A percentile compares a stretch with the other conserved stretches of the same genome.
Evolutionary conservation across 2,113 vertebrate genomes (phyloP).

Genomic region (Trichechus manatus): DNA sequence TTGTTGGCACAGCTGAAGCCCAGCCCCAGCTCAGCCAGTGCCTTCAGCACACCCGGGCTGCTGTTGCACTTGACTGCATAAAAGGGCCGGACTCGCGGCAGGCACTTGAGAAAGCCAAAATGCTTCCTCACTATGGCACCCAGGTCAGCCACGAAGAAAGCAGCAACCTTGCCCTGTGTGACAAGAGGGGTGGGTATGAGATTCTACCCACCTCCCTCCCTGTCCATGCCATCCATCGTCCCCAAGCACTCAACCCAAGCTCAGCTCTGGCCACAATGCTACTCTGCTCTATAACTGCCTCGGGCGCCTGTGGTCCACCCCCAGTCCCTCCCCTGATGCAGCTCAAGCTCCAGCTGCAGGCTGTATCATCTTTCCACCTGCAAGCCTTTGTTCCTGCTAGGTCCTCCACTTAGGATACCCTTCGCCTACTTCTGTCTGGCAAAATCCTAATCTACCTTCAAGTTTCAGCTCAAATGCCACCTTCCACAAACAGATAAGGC

Average conservation of each 20-base stretch:
- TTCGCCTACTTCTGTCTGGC: not conserved
- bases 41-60: slow-evolving; percentile 88
- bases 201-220: not conserved
- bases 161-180: slow-evolving; percentile 78
- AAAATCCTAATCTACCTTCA: slow-evolving; percentile 8
- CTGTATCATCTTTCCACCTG: not conserved
- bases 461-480: not conserved
- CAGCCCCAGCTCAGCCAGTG: slow-evolving; percentile 89
- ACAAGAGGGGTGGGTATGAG: slow-evolving; percentile 64
- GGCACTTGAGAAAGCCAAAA: slow-evolving; percentile 87
- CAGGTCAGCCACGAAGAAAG: slow-evolving; percentile 90
- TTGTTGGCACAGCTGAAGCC: slow-evolving; percentile 90
- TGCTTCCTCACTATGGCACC: slow-evolving; percentile 89
- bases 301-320: not conserved
- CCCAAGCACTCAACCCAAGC: not conserved
- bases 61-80: slow-evolving; percentile 89
- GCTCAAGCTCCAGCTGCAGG: not conserved
- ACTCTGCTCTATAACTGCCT: not conserved
- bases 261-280: not conserved
- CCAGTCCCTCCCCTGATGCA: not conserved
- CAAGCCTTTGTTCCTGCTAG: not conserved
- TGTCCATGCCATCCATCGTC: not conserved
- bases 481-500: not conserved
- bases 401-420: not conserved
- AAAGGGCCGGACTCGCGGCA: slow-evolving; percentile 88